Percentiles rank a stretch among this genome's conserved stretches.
phyloP scores from a whole-genome alignment of 2,888 invertebrate species.

The Marasmarcha lunaedactyla region DNA sequence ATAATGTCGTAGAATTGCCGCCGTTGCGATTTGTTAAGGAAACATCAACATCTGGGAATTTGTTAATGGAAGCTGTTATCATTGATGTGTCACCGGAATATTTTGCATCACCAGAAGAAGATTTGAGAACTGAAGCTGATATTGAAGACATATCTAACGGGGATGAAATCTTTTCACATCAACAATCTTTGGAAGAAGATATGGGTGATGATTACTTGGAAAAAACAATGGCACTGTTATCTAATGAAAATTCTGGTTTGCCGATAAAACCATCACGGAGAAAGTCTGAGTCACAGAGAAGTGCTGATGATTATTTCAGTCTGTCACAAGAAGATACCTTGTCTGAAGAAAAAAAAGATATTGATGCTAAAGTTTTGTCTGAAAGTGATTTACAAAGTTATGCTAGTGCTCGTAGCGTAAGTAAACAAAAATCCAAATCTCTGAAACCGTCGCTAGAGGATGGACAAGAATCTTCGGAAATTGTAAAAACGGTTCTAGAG shows the following conservation, averaged over 20 bases:
- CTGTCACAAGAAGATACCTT: slow-evolving; percentile 72
- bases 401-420: slow-evolving; percentile 75
- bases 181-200: slow-evolving; percentile 62
- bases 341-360: slow-evolving; percentile 70
- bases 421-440: slow-evolving; percentile 46
- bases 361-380: slow-evolving; percentile 66
- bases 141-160: slow-evolving; percentile 87
- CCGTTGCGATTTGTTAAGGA: slow-evolving; percentile 90
- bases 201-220: slow-evolving; percentile 68
- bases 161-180: slow-evolving; percentile 73
- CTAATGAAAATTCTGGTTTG: slow-evolving; percentile 65
- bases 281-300: slow-evolving; percentile 73
- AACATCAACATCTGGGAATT: slow-evolving; percentile 87
- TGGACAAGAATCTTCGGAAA: slow-evolving; percentile 36
- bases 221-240: slow-evolving; percentile 47
- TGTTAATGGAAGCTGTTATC: slow-evolving; percentile 91
- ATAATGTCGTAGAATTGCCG: slow-evolving; percentile 87
- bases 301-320: slow-evolving; percentile 75
- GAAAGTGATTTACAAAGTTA: slow-evolving; percentile 76
- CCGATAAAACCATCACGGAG: slow-evolving; percentile 73
- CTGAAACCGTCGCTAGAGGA: slow-evolving; percentile 39
- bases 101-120: slow-evolving; percentile 82
- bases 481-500: slow-evolving; percentile 32
- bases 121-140: slow-evolving; percentile 87
- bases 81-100: slow-evolving; percentile 91